These are phyloP conservation scores for Chloroceryle aenea DNA, from an alignment of 2,113 vertebrate genomes.

Conservation along the genomic window DNA sequence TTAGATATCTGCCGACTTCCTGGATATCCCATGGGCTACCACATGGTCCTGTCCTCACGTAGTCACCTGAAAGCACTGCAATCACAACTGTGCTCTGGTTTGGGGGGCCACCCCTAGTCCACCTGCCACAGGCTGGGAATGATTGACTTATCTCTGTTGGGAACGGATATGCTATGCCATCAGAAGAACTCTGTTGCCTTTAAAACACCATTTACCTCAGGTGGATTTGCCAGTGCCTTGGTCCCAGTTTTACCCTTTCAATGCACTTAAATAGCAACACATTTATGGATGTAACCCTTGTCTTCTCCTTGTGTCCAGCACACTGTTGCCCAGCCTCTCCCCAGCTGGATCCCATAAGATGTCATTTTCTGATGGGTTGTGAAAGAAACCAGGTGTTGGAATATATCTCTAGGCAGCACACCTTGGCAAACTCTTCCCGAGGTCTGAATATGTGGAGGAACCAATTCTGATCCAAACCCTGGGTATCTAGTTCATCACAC, in stretches of 20 bases:
- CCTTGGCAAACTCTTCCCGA: neutral
- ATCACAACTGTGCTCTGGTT: fast-evolving
- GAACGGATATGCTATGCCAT: neutral
- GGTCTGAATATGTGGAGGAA: neutral
- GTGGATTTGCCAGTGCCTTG: neutral
- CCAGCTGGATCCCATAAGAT: neutral
- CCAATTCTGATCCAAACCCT: neutral
- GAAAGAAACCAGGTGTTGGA: neutral
- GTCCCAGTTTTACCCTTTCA: neutral
- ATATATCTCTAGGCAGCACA: neutral
- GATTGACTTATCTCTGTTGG: neutral
- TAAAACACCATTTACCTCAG: neutral
- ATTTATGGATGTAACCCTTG: neutral
- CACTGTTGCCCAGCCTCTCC: neutral
- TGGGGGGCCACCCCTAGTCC: neutral
- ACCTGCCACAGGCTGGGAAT: neutral
- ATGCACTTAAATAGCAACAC: neutral
- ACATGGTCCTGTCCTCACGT: neutral
- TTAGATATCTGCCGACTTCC: neutral
- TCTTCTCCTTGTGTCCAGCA: neutral
- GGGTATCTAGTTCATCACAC: neutral
- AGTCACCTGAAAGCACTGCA: neutral
- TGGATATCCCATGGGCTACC: neutral
- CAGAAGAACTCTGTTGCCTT: neutral
- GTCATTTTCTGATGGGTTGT: neutral